Conservation (phyloP, 2,797 vertebrate species). For the Huso huso region DNA sequence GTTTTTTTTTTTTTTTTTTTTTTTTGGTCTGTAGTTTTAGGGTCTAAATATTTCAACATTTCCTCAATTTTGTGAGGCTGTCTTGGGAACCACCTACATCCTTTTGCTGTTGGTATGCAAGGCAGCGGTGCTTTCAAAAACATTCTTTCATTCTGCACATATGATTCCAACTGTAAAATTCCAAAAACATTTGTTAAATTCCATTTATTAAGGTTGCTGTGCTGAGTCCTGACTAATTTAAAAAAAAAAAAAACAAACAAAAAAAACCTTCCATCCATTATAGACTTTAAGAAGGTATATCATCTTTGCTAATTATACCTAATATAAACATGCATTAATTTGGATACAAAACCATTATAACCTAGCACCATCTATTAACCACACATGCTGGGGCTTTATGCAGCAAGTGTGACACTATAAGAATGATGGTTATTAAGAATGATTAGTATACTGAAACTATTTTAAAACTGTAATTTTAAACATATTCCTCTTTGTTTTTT, state of each 20-base stretch:
- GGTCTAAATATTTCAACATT: constrained; percentile 70
- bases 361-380: constrained; percentile 50
- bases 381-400: constrained; percentile 35
- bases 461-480: constrained; percentile 54
- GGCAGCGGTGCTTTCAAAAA: constrained; percentile 68
- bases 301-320: constrained; percentile 49
- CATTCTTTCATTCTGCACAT: constrained; percentile 58
- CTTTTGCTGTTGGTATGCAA: constrained; percentile 67
- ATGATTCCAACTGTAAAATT: constrained; percentile 63
- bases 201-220: constrained; percentile 44
- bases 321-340: constrained; percentile 50
- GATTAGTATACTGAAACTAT: constrained; percentile 46
- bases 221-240: constrained; percentile 25
- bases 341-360: constrained; percentile 46
- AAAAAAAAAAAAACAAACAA: constrained; percentile 27
- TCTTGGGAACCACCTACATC: constrained; percentile 78
- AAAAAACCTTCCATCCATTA: constrained; percentile 49
- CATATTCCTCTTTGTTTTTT: constrained; percentile 35
- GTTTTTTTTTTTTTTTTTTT: constrained; percentile 45
- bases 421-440: constrained; percentile 46
- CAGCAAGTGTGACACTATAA: constrained; percentile 36
- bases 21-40: constrained; percentile 70
- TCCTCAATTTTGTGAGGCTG: constrained; percentile 88
- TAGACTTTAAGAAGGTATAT: constrained; percentile 53
- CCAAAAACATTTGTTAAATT: constrained; percentile 57